Evolutionary conservation across 2,797 vertebrate genomes (phyloP).

Genomic region (Agapornis canus): DNA sequence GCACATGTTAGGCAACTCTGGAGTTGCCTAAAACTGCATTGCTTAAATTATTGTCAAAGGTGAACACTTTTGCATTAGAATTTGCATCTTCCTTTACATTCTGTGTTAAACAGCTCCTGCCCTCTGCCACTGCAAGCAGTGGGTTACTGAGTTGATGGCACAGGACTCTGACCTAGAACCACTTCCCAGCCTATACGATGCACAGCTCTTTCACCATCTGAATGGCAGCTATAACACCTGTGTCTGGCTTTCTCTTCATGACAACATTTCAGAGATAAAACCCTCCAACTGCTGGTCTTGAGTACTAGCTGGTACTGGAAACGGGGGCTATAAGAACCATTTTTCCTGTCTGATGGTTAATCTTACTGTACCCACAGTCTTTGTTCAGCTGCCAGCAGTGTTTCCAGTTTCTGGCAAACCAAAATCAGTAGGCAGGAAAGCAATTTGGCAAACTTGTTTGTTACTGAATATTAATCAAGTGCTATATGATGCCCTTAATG

Average conservation of each 20-base stretch:
- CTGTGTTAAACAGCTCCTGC: not conserved
- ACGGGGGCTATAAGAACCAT: not conserved
- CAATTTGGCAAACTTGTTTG: not conserved
- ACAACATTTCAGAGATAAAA: not conserved
- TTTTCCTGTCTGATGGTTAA: not conserved
- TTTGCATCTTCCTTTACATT: not conserved
- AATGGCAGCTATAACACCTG: not conserved
- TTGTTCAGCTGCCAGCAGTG: not conserved
- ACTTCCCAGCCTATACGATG: not conserved
- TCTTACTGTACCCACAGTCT: not conserved
- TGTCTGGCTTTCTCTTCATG: not conserved
- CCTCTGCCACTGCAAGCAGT: fast-evolving
- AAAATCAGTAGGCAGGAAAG: not conserved
- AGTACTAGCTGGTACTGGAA: not conserved
- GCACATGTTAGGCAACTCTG: not conserved
- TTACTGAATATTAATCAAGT: not conserved
- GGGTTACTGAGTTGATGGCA: fast-evolving
- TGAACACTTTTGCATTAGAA: not conserved
- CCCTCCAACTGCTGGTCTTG: not conserved
- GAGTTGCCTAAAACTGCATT: not conserved
- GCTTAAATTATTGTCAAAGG: not conserved
- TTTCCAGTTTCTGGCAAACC: not conserved
- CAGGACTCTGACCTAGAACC: not conserved
- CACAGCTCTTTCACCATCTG: not conserved
- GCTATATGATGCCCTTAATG: not conserved